Evolutionary conservation across 2,888 invertebrate genomes (phyloP), one percentile per base, ranked within the genome.

Genomic region (Corythucha ciliata): DNA sequence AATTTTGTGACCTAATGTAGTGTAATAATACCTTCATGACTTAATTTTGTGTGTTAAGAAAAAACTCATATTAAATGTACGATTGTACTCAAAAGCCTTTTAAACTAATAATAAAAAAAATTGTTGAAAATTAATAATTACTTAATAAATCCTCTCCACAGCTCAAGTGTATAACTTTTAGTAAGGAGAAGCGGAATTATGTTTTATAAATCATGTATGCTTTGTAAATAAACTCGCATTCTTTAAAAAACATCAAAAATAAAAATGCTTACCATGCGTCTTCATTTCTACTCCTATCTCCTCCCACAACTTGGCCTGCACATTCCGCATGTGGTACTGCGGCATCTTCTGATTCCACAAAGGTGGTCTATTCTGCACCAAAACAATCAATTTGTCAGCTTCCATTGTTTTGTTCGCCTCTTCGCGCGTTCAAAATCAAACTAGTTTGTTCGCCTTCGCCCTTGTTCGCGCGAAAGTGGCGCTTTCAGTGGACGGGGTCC

Each of bases 291-390:
- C 14, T 10, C n/a, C 22, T 4, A 40, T 27, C 26, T 27, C 27
- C 12, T 49, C 21, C 45, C 45, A 45, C 21, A 45, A 32, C n/a
- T 45, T 45, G n/a, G 12, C 12, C 4, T 18, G 20, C 12, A 36
- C 4, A 36, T n/a, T 26, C 8, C 42, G 4, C 25, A 25, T 24
- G 42, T 42, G 42, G 26, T 42, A 42, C 24, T 42, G 24, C 36
- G 20, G 20, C 20, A 7, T 8, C 4, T 16, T 36, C 12, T 21
- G 20, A 7, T 36, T 21, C 45, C 27, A 45, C 33, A 45, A n/a
- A 22, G 45, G 45, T 32, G 18, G 29, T 1, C 45, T n/a, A 3
- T 45, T 33, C 32, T 45, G 32, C 12, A 45, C 45, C 45, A 45
- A 32, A 7, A 32, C 14, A 21, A 45, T 45, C 1, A 45, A 32